phyloP scores from a whole-genome alignment of 2,888 invertebrate species.

The Athalia cordata region DNA sequence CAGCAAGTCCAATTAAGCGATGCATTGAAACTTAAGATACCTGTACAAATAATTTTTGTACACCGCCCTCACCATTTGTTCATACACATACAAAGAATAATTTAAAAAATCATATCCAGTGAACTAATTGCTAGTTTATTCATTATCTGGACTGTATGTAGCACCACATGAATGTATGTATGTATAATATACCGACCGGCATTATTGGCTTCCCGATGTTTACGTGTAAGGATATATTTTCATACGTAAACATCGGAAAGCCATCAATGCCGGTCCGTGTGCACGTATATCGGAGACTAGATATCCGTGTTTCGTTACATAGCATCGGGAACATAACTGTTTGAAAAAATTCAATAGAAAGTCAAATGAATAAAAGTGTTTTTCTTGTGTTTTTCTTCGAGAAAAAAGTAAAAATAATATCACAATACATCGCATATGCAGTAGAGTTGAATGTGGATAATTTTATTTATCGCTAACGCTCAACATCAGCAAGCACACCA shows the following conservation, averaged over 20 bases:
- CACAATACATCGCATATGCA: not conserved
- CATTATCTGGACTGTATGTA: slow-evolving; percentile 14
- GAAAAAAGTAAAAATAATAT: slow-evolving; percentile 31
- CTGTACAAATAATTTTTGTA: slow-evolving; percentile 10
- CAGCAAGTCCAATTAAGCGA: not conserved
- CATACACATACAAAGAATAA: slow-evolving; percentile 17
- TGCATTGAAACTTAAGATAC: slow-evolving; percentile 20
- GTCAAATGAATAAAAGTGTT: slow-evolving; percentile 8
- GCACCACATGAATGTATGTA: slow-evolving; percentile 5
- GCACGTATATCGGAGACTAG: too few relatives aligned
- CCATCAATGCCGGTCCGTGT: too few relatives aligned
- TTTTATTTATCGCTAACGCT: not conserved
- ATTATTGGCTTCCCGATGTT: not conserved
- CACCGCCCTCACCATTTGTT: slow-evolving; percentile 11
- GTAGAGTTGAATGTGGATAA: not conserved
- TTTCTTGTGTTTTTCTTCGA: slow-evolving; percentile 13
- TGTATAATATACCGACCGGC: not conserved
- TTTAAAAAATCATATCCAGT: slow-evolving; percentile 27
- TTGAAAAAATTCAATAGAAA: slow-evolving; percentile 13
- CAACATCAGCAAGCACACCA: slow-evolving; percentile 7
- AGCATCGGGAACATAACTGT: not conserved
- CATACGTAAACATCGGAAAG: too few relatives aligned
- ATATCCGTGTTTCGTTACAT: too few relatives aligned
- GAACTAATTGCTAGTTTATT: slow-evolving; percentile 9
- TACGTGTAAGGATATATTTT: too few relatives aligned